Evolutionary conservation across 2,113 vertebrate species (phyloP).

Genomic region (Delphinapterus leucas): DNA sequence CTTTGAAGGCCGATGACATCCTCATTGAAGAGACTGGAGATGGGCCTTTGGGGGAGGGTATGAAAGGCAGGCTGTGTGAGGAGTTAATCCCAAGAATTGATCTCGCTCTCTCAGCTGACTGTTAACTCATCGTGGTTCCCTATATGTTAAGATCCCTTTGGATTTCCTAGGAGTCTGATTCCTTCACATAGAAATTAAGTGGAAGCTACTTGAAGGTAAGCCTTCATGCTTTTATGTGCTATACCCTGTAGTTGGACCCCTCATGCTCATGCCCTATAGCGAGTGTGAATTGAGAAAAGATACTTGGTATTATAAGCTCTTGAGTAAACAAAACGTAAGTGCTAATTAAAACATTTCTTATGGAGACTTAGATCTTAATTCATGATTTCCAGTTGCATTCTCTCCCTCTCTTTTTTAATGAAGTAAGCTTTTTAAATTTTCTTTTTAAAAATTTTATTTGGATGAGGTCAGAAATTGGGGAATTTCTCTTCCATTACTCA

Average conservation of each 20-base stretch:
- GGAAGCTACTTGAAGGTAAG: not conserved
- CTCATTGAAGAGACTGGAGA: not conserved
- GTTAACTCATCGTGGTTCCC: not conserved
- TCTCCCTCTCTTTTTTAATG: slow-evolving; percentile 16
- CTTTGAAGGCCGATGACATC: not conserved
- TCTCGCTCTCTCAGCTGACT: not conserved
- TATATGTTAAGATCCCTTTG: not conserved
- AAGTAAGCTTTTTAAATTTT: slow-evolving; percentile 72
- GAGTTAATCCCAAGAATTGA: not conserved
- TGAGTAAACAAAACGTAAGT: slow-evolving; percentile 39
- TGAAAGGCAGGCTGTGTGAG: not conserved
- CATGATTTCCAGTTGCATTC: slow-evolving; percentile 58
- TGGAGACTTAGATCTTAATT: slow-evolving; percentile 50
- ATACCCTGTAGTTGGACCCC: not conserved
- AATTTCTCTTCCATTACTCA: slow-evolving; percentile 43
- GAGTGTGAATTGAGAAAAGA: not conserved
- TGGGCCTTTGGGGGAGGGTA: not conserved
- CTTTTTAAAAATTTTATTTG: slow-evolving; percentile 62
- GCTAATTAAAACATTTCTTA: slow-evolving; percentile 63
- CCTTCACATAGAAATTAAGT: not conserved
- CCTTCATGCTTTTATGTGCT: not conserved
- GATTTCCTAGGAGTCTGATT: not conserved
- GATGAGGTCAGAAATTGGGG: slow-evolving; percentile 65
- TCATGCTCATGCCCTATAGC: not conserved
- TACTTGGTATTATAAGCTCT: not conserved